phyloP scores from a whole-genome alignment of 2,113 vertebrate genomes.

The Ascaphus truei region DNA sequence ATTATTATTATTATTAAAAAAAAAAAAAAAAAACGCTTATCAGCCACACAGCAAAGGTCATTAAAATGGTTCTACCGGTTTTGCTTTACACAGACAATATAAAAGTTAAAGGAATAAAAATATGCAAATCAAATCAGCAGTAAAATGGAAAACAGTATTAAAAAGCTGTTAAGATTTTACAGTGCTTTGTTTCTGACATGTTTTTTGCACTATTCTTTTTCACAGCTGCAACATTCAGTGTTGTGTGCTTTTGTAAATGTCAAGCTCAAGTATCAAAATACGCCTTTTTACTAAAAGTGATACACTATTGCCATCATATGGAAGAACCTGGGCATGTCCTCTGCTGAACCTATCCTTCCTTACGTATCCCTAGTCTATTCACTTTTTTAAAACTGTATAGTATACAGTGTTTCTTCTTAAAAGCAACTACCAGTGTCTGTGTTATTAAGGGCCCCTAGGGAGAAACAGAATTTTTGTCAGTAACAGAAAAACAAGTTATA shows the following conservation, averaged over 20 bases:
- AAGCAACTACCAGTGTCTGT: too few species aligned
- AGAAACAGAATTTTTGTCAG: too few species aligned
- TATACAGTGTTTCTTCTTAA: too few species aligned
- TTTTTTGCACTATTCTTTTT: constrained; percentile 26
- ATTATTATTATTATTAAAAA: not conserved
- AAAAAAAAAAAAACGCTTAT: not conserved
- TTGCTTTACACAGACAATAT: not conserved
- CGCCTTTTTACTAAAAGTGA: not conserved
- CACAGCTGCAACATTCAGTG: constrained; percentile 26
- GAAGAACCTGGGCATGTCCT: too few species aligned
- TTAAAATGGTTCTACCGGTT: not conserved
- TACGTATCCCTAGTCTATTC: too few species aligned
- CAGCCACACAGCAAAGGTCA: not conserved
- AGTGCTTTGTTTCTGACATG: constrained; percentile 27
- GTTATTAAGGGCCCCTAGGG: too few species aligned
- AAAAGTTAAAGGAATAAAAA: constrained; percentile 3
- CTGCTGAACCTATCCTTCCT: too few species aligned
- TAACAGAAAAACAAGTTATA: too few species aligned
- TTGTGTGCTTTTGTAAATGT: constrained; percentile 23
- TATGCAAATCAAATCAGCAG: constrained; percentile 13
- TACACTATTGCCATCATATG: constrained; percentile 26
- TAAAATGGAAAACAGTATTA: constrained; percentile 6
- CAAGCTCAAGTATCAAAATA: not conserved
- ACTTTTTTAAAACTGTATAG: too few species aligned
- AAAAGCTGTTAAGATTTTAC: constrained; percentile 13